Percentiles rank a stretch among this genome's conserved stretches.
phyloP scores from a whole-genome alignment of 1,140 invertebrate genomes.

The Cydia amplana region DNA sequence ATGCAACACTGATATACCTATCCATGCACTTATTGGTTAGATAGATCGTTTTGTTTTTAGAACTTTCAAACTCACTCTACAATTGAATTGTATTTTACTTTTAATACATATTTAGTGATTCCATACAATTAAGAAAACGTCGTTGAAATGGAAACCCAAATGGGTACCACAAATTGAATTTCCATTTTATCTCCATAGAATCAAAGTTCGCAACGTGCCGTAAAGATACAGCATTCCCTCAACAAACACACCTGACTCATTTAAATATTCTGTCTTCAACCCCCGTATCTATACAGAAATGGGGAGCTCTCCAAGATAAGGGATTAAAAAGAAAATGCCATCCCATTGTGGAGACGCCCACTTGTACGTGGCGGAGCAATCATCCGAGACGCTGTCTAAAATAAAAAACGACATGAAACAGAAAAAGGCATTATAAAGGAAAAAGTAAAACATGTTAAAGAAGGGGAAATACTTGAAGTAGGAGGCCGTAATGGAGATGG shows the following conservation, averaged over 20 bases:
- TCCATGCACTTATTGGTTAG: too few relatives aligned
- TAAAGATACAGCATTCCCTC: constrained; percentile 28
- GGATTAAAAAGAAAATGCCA: constrained; percentile 65
- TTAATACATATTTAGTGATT: too few relatives aligned
- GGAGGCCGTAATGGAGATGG: constrained; percentile 34
- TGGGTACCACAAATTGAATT: constrained; percentile 17
- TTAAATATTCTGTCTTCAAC: constrained; percentile 54
- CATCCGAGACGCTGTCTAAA: constrained; percentile 60
- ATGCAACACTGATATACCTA: too few relatives aligned
- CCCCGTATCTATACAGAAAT: constrained; percentile 41
- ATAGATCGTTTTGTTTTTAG: too few relatives aligned
- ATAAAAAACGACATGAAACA: constrained; percentile 54
- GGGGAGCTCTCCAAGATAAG: constrained; percentile 49
- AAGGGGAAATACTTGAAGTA: constrained; percentile 39
- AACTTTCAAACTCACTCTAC: too few relatives aligned
- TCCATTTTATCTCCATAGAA: constrained; percentile 8
- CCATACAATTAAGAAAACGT: neutral
- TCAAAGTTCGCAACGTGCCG: constrained; percentile 16
- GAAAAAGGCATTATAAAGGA: constrained; percentile 45
- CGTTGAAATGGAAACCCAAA: neutral
- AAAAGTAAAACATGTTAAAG: constrained; percentile 58
- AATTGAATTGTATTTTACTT: too few relatives aligned
- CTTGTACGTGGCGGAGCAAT: constrained; percentile 61
- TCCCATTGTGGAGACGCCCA: constrained; percentile 51
- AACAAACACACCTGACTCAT: constrained; percentile 52